Conservation (phyloP, 64 coral and sea anemone species). For the Actinia tenebrosa region DNA sequence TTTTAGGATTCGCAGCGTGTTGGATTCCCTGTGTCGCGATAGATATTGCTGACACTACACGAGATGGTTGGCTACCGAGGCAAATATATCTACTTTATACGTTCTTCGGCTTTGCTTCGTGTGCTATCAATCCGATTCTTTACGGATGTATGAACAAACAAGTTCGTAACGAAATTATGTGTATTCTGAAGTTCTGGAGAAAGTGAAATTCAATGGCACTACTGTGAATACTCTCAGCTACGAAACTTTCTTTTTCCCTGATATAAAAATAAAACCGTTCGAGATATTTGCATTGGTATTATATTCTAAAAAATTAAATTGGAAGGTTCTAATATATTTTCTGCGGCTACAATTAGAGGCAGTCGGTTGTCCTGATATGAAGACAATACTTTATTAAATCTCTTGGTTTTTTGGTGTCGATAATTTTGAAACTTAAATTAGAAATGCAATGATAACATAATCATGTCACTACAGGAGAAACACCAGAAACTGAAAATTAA, state of each 20-base stretch:
- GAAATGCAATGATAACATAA: no score
- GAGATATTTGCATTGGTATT: background rate
- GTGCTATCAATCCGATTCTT: constrained; percentile 71
- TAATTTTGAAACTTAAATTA: no score
- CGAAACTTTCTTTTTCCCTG: background rate
- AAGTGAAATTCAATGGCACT: background rate
- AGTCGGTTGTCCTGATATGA: background rate
- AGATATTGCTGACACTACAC: constrained; percentile 50
- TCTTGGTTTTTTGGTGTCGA: no score
- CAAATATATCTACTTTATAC: constrained; percentile 71
- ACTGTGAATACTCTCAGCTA: background rate
- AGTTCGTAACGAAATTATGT: constrained; percentile 56
- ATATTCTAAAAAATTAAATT: background rate
- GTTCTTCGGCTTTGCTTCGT: constrained; percentile 54
- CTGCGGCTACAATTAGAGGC: background rate
- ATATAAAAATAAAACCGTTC: no score
- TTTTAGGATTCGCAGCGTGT: constrained; percentile 69
- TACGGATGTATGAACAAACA: constrained; percentile 86
- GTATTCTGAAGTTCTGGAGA: background rate
- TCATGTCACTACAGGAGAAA: no score
- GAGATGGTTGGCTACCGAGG: constrained; percentile 48
- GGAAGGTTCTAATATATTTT: background rate
- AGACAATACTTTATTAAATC: background rate
- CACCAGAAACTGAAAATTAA: no score
- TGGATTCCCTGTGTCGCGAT: constrained; percentile 76